Evolutionary conservation across 2,888 invertebrate genomes (phyloP).

Genomic region (Agonopterix subpropinquella): DNA sequence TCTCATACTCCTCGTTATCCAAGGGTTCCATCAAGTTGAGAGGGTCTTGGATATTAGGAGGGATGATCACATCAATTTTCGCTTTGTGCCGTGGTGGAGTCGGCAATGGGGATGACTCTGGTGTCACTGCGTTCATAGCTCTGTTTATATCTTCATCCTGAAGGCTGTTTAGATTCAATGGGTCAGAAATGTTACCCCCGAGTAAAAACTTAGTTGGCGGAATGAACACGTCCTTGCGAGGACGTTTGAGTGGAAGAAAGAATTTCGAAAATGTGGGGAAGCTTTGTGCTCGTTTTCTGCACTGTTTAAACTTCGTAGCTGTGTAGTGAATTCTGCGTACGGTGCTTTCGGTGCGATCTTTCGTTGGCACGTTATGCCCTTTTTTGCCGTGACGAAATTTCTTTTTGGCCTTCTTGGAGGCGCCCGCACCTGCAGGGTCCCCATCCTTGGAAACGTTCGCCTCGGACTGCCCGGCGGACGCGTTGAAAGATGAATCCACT

Average conservation of each 20-base stretch:
- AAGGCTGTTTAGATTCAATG: constrained; percentile 93
- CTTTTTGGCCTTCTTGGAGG: constrained; percentile 60
- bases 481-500: constrained; percentile 38
- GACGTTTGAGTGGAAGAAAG: constrained; percentile 83
- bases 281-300: constrained; percentile 81
- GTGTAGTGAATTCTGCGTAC: constrained; percentile 59
- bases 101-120: constrained; percentile 93
- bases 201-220: constrained; percentile 95
- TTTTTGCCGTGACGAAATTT: constrained; percentile 66
- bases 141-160: constrained; percentile 86
- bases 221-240: constrained; percentile 84
- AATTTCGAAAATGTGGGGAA: constrained; percentile 83
- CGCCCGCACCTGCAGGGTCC: constrained; percentile 33
- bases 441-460: constrained; percentile 49
- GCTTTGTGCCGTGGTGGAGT: constrained; percentile 87
- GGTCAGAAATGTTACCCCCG: constrained; percentile 97
- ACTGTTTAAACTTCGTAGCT: constrained; percentile 64
- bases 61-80: constrained; percentile 92
- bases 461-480: constrained; percentile 35
- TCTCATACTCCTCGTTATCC: constrained; percentile 88
- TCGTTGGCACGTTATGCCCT: constrained; percentile 53
- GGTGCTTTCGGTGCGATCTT: constrained; percentile 44
- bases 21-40: constrained; percentile 88
- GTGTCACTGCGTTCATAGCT: constrained; percentile 92
- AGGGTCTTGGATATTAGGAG: constrained; percentile 94